Base-by-base conservation (phyloP, 2,797 vertebrate species). In the Cyclura pinguis region DNA sequence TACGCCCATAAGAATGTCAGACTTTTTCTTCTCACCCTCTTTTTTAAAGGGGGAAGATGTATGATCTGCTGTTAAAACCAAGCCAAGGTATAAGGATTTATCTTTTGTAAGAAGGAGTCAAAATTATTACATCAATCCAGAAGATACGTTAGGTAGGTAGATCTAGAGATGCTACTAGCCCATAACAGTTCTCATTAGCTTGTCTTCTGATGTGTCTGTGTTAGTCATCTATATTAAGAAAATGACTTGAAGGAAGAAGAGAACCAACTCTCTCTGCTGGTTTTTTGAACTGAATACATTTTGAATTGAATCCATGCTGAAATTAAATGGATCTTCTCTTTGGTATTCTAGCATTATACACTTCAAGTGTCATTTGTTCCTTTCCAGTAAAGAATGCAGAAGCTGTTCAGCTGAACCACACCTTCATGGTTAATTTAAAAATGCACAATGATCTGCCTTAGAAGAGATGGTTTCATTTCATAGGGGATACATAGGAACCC, bases 311-410 rank as follows among this genome's bases (percentile, higher is more conserved):
- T 47, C 16, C 7, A 47, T 83, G 42, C 57, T 62, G 69, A 84
- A 88, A 64, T 83, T 59, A 89, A 84, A 83, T 59, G 38, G 22
- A 74, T 59, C 29, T 27, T 57, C n/a, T 59, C 6, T 62, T 59
- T 73, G 50, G 6, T 55, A 57, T 55, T 64, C 35, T 55, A 29
- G 2, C 14, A 4, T 42, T 50, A 69, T 67, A 69, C 42, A 47
- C 83, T 50, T 24, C 64, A 72, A 64, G 57, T 5, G 22, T 72
- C 12, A 2, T 84, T 74, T 62, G 22, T 77, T 38, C 73, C 12
- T 52, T 80, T 89, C 22, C 32, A 77, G 38, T 35, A 38, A 84
- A 89, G 84, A 5, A 32, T 64, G 52, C 20, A 74, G 8, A 86
- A 9, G 42, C 73, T 59, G 69, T n/a, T 67, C 38, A 64, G 29